These are phyloP conservation scores for Coptodon rendalli DNA, from an alignment of 2,113 vertebrate genomes.

Conservation along the genomic window DNA sequence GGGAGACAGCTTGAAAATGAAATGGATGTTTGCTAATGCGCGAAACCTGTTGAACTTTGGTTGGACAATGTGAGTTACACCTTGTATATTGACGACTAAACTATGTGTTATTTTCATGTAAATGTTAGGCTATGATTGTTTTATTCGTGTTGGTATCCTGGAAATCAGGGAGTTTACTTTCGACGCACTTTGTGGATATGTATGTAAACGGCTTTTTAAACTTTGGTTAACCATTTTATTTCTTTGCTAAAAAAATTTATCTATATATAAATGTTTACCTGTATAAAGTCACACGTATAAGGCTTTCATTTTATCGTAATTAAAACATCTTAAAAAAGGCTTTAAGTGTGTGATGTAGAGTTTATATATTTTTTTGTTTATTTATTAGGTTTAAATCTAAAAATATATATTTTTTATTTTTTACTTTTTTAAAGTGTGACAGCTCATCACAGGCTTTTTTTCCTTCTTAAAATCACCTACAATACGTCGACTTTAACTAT, in stretches of 20 bases:
- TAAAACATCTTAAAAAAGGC: constrained; percentile 83
- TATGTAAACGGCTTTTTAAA: constrained; percentile 94
- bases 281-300: constrained; percentile 97
- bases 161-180: constrained; percentile 97
- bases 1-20: constrained; percentile 34
- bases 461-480: constrained; percentile 25
- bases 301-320: constrained; percentile 98
- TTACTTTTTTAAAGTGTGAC: neutral
- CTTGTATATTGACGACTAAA: constrained; percentile 84
- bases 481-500: constrained; percentile 34
- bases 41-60: constrained; percentile 61
- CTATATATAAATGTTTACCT: constrained; percentile 99
- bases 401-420: neutral
- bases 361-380: constrained; percentile 8
- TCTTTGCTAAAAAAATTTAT: constrained; percentile 82
- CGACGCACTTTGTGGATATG: constrained; percentile 99
- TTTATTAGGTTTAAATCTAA: neutral
- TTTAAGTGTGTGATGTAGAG: constrained; percentile 62
- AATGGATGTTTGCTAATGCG: constrained; percentile 44
- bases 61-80: constrained; percentile 73
- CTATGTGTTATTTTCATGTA: constrained; percentile 86
- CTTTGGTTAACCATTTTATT: constrained; percentile 92
- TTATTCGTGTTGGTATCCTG: constrained; percentile 89
- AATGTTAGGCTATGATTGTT: constrained; percentile 85
- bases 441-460: neutral